Evolutionary conservation across 2,888 invertebrate genomes (phyloP), one percentile per base, ranked within the genome.

Genomic region (Caenorhabditis panamensis): DNA sequence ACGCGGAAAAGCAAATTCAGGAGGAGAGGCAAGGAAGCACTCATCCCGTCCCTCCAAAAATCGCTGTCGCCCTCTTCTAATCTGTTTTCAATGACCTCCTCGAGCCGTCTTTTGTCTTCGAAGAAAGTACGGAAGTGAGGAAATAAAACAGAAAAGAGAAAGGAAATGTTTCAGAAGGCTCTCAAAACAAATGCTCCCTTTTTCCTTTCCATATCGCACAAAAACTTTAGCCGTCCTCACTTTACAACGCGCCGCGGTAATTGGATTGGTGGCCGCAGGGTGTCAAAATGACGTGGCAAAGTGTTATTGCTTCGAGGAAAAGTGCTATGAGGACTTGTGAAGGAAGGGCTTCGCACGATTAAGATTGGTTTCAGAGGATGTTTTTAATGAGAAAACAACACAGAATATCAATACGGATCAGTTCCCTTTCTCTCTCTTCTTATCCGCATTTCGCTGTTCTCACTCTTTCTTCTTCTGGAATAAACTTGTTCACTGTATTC

Each of bases 21-120:
- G 41, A 41, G 18, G 44, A 63, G 54, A 63, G 53, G 20, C n/a
- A 31, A n/a, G 26, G 36, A 47, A 66, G 75, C 75, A 73, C 73
- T 72, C 63, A 63, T 56, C 64, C 64, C 18, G 36, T 41, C 37
- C 51, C 31, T 31, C 62, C 59, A 73, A 73, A 64, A 72, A 72
- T 72, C 72, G 72, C 72, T 72, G 72, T 64, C 72, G 44, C 54
- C 58, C 37, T 58, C 64, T 73, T 73, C 73, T 66, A 73, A 73
- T 73, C 73, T 73, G 64, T 73, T 73, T 66, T 73, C 73, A 73
- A 73, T 73, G 73, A 66, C 73, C 73, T 73, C 64, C 51, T 73
- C 72, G 37, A 72, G 64, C 49, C 47, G 63, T 64, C 64, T 54
- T 72, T 72, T 72, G 71, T 64, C 47, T 72, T 9, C 63, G 59